These are phyloP conservation scores for Hippocampus kuda DNA, from an alignment of 2,797 vertebrate genomes.

Conservation along the genomic window DNA sequence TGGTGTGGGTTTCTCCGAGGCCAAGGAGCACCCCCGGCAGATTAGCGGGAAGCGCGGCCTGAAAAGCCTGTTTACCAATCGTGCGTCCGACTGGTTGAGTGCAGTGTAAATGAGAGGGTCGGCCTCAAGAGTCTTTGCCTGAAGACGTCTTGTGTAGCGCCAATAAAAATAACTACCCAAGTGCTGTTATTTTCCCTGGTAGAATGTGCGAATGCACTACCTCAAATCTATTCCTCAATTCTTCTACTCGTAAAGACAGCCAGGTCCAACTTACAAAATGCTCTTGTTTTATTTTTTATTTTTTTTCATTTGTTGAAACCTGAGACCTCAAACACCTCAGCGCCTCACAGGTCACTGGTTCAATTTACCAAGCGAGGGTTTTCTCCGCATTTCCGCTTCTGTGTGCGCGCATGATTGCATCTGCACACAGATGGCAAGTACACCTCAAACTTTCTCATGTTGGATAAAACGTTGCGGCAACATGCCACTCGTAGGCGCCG, in stretches of 20 bases:
- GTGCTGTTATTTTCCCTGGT: not conserved
- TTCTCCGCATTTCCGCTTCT: not conserved
- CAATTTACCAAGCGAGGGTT: not conserved
- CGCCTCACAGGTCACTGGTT: not conserved
- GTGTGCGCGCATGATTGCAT: not conserved
- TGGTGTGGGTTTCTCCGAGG: conserved; percentile 37
- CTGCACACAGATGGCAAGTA: not conserved
- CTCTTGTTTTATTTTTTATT: no score
- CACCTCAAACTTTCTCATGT: not conserved
- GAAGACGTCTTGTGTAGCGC: conserved; percentile 20
- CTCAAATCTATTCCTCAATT: not conserved
- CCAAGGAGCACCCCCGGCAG: conserved; percentile 35
- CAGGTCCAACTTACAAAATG: not conserved
- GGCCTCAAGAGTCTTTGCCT: conserved; percentile 14
- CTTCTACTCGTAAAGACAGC: not conserved
- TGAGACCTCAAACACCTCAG: no score
- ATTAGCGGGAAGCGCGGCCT: conserved; percentile 39
- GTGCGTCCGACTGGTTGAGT: conserved; percentile 34
- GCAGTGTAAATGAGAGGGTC: conserved; percentile 20
- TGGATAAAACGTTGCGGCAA: not conserved
- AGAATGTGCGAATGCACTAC: not conserved
- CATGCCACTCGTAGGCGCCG: not conserved
- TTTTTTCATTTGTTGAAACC: no score
- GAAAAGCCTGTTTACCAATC: conserved; percentile 38
- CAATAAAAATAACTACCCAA: conserved; percentile 22